These are phyloP conservation scores for Panthera tigris DNA, from an alignment of 2,113 vertebrate genomes.

Conservation along the genomic window DNA sequence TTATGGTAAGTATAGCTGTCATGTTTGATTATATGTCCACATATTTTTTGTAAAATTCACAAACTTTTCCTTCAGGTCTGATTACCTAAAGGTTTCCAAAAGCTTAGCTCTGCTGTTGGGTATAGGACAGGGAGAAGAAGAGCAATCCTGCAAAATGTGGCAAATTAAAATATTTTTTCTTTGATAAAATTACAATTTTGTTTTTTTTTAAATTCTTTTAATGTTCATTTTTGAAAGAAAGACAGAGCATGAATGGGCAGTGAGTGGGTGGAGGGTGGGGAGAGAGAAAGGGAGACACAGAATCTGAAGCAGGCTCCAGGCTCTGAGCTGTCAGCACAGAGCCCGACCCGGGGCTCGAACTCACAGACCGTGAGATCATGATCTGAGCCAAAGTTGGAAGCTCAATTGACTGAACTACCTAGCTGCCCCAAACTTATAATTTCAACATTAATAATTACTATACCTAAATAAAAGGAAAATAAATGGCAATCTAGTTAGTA, in stretches of 20 bases:
- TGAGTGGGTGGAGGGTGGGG: no score
- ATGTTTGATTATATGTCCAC: slow-evolving; percentile 57
- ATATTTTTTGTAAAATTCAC: slow-evolving; percentile 81
- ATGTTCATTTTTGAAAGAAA: no score
- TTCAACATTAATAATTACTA: neutral
- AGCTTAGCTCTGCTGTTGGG: slow-evolving; percentile 32
- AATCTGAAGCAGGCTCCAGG: no score
- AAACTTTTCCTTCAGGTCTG: slow-evolving; percentile 74
- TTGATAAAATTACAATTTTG: neutral
- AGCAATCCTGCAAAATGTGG: neutral
- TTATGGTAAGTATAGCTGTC: slow-evolving; percentile 59
- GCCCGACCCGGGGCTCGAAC: no score
- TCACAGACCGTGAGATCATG: no score
- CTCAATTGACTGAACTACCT: no score
- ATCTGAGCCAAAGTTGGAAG: no score
- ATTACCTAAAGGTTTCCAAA: slow-evolving; percentile 80
- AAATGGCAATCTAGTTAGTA: neutral
- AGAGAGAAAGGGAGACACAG: no score
- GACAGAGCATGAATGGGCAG: no score
- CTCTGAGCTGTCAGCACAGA: no score
- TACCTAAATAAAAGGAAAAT: neutral
- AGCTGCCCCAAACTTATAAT: neutral
- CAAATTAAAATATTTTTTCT: neutral
- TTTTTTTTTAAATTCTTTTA: no score
- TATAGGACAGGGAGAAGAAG: neutral